Conservation (phyloP, 2,888 invertebrate species). For the Athalia rosae region DNA sequence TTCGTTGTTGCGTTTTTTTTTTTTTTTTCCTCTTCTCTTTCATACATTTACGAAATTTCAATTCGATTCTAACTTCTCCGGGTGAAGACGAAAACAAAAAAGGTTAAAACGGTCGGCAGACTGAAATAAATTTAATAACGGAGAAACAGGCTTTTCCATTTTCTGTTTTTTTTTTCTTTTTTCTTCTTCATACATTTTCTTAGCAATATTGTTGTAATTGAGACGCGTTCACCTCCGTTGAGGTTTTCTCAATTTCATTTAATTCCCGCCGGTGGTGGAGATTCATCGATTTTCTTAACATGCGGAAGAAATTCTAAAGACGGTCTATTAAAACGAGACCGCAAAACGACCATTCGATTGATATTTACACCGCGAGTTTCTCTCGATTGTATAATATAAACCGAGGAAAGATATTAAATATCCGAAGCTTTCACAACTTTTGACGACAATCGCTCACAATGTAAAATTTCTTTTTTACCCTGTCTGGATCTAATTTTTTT, state of each 20-base stretch:
- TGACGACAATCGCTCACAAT: constrained; percentile 15
- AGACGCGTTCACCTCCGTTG: background rate
- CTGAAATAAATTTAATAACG: background rate
- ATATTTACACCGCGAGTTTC: too few species aligned
- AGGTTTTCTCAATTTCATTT: background rate
- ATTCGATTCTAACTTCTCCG: too few species aligned
- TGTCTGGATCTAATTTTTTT: background rate
- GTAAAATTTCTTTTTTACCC: constrained; percentile 17
- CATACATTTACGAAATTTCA: background rate
- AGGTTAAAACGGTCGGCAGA: too few species aligned
- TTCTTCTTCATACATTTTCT: too few species aligned
- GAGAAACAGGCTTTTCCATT: background rate
- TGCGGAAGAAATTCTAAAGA: too few species aligned
- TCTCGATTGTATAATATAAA: background rate
- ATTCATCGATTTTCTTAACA: too few species aligned
- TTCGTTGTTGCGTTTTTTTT: background rate
- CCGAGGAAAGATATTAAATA: constrained; percentile 19
- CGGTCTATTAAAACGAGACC: too few species aligned
- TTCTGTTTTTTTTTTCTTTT: background rate
- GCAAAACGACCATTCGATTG: too few species aligned
- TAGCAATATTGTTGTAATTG: too few species aligned
- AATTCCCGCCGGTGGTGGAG: too few species aligned
- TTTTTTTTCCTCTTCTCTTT: background rate
- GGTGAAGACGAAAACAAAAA: too few species aligned
- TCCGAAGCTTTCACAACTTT: constrained; percentile 25